Evolutionary conservation across 2,797 vertebrate genomes (phyloP).

Genomic region (Gila robusta): DNA sequence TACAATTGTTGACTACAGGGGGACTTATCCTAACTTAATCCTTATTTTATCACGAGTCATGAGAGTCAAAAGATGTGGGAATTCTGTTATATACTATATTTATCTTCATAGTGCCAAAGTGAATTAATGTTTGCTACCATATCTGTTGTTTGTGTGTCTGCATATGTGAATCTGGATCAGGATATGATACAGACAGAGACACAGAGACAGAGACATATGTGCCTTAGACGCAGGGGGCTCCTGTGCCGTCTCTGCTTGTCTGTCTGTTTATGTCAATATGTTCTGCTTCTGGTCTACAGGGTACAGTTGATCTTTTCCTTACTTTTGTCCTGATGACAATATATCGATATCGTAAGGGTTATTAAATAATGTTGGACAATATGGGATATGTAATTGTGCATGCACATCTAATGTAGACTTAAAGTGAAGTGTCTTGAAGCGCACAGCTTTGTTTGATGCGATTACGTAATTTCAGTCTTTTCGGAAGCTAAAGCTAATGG

Average conservation of each 20-base stretch:
- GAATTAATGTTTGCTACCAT: neutral
- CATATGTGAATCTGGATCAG: neutral
- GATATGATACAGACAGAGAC: conserved; percentile 1
- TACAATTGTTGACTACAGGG: no score
- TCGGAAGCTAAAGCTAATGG: no score
- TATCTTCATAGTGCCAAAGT: neutral
- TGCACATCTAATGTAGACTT: neutral
- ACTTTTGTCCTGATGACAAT: neutral
- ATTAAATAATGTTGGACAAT: neutral
- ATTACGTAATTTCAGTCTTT: no score
- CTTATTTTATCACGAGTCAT: neutral
- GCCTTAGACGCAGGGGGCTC: neutral
- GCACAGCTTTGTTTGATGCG: no score
- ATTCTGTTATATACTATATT: neutral
- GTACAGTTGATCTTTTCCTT: neutral
- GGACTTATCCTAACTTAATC: neutral
- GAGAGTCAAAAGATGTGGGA: neutral
- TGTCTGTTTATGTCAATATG: neutral
- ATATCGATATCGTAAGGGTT: neutral
- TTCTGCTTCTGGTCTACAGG: conserved; percentile 2
- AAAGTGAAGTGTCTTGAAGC: neutral
- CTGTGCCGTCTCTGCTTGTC: neutral
- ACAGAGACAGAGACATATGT: conserved; percentile 12
- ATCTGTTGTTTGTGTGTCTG: neutral
- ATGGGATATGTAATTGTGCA: neutral